Conservation (phyloP, 2,113 vertebrate species). For the Anarhynchus alexandrinus region DNA sequence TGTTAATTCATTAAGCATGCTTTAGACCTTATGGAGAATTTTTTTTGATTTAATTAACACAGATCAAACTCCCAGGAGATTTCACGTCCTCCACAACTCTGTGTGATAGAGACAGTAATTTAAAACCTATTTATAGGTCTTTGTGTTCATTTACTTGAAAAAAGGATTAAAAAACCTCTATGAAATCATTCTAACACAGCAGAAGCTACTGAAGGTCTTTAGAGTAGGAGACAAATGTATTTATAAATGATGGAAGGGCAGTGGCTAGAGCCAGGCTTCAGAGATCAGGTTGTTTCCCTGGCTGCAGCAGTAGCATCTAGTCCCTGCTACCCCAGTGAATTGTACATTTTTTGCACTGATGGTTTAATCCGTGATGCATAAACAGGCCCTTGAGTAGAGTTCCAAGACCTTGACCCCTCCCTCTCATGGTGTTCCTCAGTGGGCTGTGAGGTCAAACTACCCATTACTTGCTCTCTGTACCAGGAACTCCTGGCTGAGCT, state of each 20-base stretch:
- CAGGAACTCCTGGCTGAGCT: not conserved
- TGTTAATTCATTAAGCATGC: conserved; percentile 70
- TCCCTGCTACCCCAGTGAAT: not conserved
- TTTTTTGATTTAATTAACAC: conserved; percentile 66
- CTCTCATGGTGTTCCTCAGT: not conserved
- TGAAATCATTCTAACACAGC: not conserved
- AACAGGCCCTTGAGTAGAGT: not conserved
- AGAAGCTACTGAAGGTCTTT: not conserved
- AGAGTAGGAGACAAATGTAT: not conserved
- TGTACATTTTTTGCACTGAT: not conserved
- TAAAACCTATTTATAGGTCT: conserved; percentile 61
- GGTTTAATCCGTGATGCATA: not conserved
- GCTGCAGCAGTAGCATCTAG: not conserved
- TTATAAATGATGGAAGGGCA: not conserved
- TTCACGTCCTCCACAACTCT: conserved; percentile 40
- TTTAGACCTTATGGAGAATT: conserved; percentile 61
- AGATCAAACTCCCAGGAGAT: conserved; percentile 61
- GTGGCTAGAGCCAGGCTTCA: not conserved
- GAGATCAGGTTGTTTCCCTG: not conserved
- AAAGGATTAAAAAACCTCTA: conserved; percentile 21
- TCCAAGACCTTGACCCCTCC: not conserved
- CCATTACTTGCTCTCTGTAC: not conserved
- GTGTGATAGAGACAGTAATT: conserved; percentile 60
- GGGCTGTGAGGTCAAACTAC: not conserved
- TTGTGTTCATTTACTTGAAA: conserved; percentile 55